These are phyloP conservation scores for Diceros bicornis DNA, from an alignment of 2,797 vertebrate genomes.

Conservation along the genomic window DNA sequence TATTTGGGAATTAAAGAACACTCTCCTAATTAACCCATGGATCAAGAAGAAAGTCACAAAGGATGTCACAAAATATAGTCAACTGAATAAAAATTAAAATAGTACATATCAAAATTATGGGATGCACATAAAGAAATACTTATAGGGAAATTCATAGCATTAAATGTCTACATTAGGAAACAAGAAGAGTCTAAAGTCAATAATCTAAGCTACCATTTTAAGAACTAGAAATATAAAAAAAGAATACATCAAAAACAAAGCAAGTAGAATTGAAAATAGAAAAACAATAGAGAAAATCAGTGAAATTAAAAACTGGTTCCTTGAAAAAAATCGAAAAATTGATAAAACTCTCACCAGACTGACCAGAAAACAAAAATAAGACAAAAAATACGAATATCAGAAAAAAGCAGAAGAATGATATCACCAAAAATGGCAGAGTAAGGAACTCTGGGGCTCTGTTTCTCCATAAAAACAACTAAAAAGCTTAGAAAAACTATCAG, in stretches of 20 bases:
- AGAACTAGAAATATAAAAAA: background rate
- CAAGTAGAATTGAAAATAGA: background rate
- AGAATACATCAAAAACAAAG: background rate
- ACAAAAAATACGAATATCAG: background rate
- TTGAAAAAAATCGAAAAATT: background rate
- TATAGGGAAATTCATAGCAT: background rate
- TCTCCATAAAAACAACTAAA: background rate
- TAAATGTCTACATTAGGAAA: background rate
- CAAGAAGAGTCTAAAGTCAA: background rate
- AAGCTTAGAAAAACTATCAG: background rate
- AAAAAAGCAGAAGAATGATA: background rate
- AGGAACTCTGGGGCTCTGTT: background rate
- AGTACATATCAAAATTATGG: background rate
- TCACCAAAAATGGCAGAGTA: background rate
- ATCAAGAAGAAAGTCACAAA: background rate
- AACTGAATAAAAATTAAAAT: slow-evolving; percentile 21
- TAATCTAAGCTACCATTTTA: background rate
- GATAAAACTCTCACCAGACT: background rate
- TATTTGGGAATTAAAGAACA: slow-evolving; percentile 2
- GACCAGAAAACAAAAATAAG: background rate
- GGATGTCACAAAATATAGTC: background rate
- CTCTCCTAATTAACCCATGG: background rate
- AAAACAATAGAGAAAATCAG: background rate
- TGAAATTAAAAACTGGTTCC: background rate
- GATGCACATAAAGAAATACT: background rate